Conservation (phyloP, 2,113 vertebrate genomes). For the Eulacestoma nigropectus region DNA sequence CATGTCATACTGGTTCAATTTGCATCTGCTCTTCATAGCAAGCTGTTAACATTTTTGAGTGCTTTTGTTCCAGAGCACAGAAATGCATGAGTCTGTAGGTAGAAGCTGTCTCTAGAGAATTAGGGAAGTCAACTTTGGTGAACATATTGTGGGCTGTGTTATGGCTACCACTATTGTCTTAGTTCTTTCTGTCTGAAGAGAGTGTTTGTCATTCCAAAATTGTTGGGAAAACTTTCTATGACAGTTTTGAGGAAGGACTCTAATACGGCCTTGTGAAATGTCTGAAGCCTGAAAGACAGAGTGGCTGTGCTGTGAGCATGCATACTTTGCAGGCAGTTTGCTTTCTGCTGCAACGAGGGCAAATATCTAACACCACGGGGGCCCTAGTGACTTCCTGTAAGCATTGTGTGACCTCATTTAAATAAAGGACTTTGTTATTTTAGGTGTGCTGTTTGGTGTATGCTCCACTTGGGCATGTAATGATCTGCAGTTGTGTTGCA, state of each 20-base stretch:
- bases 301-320: rapidly evolving
- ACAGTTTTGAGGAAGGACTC: neutral
- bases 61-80: neutral
- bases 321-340: neutral
- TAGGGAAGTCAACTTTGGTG: neutral
- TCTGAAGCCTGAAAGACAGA: neutral
- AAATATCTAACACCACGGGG: neutral
- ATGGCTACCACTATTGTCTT: neutral
- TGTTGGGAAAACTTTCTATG: neutral
- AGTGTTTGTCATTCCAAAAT: neutral
- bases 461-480: neutral
- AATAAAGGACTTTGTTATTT: neutral
- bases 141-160: neutral
- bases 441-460: neutral
- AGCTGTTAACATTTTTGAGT: neutral
- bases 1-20: neutral
- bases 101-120: neutral
- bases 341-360: neutral
- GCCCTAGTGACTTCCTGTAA: conserved; percentile 12
- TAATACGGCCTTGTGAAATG: rapidly evolving
- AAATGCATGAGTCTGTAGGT: neutral
- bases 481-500: neutral
- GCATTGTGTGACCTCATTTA: neutral
- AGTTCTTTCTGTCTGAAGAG: neutral
- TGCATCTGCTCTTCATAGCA: neutral